These are phyloP conservation scores for Argyresthia albistria DNA, from an alignment of 2,888 invertebrate genomes.

Conservation along the genomic window DNA sequence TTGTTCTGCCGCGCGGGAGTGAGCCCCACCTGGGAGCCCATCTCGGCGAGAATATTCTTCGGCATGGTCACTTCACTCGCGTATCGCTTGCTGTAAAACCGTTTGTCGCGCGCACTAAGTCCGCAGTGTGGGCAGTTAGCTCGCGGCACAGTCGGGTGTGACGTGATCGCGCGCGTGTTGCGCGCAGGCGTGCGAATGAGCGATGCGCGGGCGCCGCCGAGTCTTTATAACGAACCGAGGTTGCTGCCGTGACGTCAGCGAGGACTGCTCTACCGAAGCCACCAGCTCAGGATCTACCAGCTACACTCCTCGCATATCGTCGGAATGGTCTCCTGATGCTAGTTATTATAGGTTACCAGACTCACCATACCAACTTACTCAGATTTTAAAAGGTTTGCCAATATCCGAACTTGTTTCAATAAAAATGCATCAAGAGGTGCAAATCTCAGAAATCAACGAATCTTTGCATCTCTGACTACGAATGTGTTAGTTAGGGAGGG, in stretches of 20 bases:
- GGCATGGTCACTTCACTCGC: slow-evolving; percentile 35
- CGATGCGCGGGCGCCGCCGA: slow-evolving; percentile 25
- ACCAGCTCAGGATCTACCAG: neutral
- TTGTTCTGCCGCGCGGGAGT: slow-evolving; percentile 50
- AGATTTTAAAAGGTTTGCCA: no score
- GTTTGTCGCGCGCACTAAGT: neutral
- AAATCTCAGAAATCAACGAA: no score
- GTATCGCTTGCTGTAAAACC: neutral
- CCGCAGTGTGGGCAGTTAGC: neutral
- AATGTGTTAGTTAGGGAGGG: no score
- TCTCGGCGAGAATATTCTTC: slow-evolving; percentile 60
- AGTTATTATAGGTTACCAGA: no score
- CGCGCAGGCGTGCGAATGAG: slow-evolving; percentile 43
- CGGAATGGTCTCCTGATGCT: no score
- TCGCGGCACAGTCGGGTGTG: slow-evolving; percentile 20
- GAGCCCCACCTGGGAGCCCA: slow-evolving; percentile 66
- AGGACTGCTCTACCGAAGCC: slow-evolving; percentile 6
- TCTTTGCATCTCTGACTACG: no score
- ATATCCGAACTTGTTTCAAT: no score
- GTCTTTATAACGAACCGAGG: slow-evolving; percentile 26
- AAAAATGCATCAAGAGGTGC: no score
- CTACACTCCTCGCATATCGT: neutral
- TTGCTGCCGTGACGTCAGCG: slow-evolving; percentile 32
- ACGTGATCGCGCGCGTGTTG: slow-evolving; percentile 27
- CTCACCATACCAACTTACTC: no score